These are phyloP conservation scores for Rugalucina vietnamica DNA, from an alignment of 2,888 invertebrate genomes.

Conservation along the genomic window DNA sequence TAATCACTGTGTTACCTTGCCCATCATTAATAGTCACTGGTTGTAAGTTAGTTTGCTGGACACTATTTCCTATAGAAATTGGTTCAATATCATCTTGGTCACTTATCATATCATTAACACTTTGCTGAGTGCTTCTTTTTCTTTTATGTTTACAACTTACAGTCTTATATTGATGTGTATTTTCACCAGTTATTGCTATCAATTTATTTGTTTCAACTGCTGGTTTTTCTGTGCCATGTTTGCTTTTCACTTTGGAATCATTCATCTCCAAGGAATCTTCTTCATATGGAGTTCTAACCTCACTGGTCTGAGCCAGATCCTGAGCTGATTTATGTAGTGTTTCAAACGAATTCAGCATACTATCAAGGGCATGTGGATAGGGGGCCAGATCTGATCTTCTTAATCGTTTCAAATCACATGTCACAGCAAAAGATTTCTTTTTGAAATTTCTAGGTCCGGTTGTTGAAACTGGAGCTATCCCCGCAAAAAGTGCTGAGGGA, in stretches of 20 bases:
- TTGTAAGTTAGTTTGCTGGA: background rate
- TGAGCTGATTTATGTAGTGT: background rate
- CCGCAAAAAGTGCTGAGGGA: background rate
- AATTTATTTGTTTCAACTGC: too few relatives aligned
- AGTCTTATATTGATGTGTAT: too few relatives aligned
- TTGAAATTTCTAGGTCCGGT: background rate
- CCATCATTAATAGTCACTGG: background rate
- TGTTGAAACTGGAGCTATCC: background rate
- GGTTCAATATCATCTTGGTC: too few relatives aligned
- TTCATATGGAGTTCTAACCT: too few relatives aligned
- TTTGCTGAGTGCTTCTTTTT: too few relatives aligned
- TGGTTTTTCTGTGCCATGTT: too few relatives aligned
- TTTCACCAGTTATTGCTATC: too few relatives aligned
- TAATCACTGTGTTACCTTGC: background rate
- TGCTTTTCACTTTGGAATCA: too few relatives aligned
- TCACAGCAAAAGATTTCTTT: background rate
- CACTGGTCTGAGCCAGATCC: background rate
- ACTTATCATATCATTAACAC: too few relatives aligned
- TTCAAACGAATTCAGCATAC: background rate
- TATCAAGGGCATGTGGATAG: background rate
- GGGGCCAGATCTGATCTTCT: background rate
- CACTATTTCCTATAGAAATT: background rate
- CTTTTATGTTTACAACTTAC: too few relatives aligned
- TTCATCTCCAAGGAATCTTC: too few relatives aligned
- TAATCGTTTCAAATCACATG: background rate